Evolutionary conservation across 64 coral and sea anemone genomes (phyloP), one percentile per base, ranked within the genome.

Genomic region (Trachythela sp.): DNA sequence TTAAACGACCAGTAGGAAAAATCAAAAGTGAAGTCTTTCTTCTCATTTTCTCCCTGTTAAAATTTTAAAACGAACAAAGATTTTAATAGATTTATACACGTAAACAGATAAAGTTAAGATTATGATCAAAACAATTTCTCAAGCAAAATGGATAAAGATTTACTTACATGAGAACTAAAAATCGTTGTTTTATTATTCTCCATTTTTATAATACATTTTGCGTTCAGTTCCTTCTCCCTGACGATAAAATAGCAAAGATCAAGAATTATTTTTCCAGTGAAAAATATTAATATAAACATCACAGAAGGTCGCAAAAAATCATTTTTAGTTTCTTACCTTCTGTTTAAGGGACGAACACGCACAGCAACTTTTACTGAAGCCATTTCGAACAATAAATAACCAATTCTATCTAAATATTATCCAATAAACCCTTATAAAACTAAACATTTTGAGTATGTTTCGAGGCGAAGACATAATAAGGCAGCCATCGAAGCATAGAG

Each of bases 281-380:
- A 64, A 24, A 64, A 64, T 64, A 52, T 64, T 20, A 64, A 45
- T 10, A 45, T 45, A 45, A 45, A 45, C 42, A 45, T 45, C n/a
- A n/a, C n/a, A n/a, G n/a, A n/a, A n/a, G n/a, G n/a, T 27, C 20
- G 56, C 3, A 64, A 64, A 64, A 64, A 26, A 64, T 59, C 15
- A 59, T 17, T 45, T 45, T 11, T 45, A 6, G 30, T 37, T 34
- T 18, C 71, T 32, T 80, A 80, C 75, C 75, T 80, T 80, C 75
- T 20, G 17, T 80, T 80, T 8, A 80, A 80, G 31, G 75, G 75
- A 15, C 75, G 75, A 38, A 80, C 75, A 29, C 75, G 75, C 3
- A 80, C 75, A 22, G 75, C 75, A 80, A 80, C 75, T 80, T 80
- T 80, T 13, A 80, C 75, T 34, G 75, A 80, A 39, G 75, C 75